Evolutionary conservation across 1,140 invertebrate species (phyloP), one percentile per base, ranked within the genome.

Genomic region (Trachymyrmex cornetzi): DNA sequence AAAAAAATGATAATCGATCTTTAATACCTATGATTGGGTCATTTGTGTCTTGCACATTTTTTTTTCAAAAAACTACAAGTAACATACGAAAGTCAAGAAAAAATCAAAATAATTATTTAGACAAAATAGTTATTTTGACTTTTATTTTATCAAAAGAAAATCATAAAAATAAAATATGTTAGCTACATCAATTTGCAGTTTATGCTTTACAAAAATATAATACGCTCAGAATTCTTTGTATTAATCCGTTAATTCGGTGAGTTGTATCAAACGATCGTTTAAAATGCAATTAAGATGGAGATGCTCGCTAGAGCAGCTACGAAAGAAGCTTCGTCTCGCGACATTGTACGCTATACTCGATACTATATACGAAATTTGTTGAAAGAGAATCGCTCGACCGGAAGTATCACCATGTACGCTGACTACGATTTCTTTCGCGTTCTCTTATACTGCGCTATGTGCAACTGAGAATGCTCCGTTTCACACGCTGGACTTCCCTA

Each of bases 381-480:
- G 55, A 82, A 82, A 44, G 24, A 59, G 66, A 71, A 57, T 82
- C 53, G 16, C 16, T 11, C 79, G 53, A 22, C 38, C 80, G 80
- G 69, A 84, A 84, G 53, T 74, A 24, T 34, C 30, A 34, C 12
- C 67, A 22, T 59, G 59, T 74, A 12, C 38, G 53, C 69, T 50
- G 69, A 84, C 80, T 84, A 74, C 7, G 48, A 84, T 74, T 74
- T 84, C 67, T 72, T 67, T 74, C 55, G n/a, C 22, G 9, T 84
- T 84, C 44, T 27, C 19, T 38, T 16, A 84, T 48, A 34, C 34
- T 16, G 12, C 34, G 34, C 50, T 34, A 59, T 50, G 50, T 81
- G 61, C 59, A 80, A 53, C 27, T 64, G 30, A 71, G 77, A 81
- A 57, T 55, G 11, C 79, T 38, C 16, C 16, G n/a, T 48, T 82